Conservation (phyloP, 2,888 invertebrate species). For the Pyrocoelia pectoralis region DNA sequence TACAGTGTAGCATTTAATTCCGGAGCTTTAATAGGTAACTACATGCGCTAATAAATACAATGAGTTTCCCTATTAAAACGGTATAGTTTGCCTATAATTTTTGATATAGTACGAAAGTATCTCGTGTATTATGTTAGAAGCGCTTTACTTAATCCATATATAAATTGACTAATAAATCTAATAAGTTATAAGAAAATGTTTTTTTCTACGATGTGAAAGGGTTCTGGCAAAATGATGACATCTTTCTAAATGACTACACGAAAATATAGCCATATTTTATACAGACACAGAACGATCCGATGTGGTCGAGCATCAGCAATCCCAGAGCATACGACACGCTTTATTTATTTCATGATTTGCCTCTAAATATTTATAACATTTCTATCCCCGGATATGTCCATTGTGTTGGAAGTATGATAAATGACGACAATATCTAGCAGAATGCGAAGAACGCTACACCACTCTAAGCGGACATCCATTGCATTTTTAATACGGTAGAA, state of each 20-base stretch:
- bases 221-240: conserved; percentile 42
- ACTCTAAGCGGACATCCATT: conserved; percentile 42
- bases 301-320: conserved; percentile 41
- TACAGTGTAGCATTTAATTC: too few species aligned
- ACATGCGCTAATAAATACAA: too few species aligned
- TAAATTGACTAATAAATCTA: conserved; percentile 29
- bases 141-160: conserved; percentile 29
- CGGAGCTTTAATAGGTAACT: too few species aligned
- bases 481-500: conserved; percentile 43
- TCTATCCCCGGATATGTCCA: conserved; percentile 52
- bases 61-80: too few species aligned
- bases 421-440: conserved; percentile 52
- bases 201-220: conserved; percentile 41
- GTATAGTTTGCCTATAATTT: too few species aligned
- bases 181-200: conserved; percentile 15
- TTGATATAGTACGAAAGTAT: too few species aligned
- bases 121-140: conserved; percentile 6
- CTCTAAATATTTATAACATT: conserved; percentile 58
- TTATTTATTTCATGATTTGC: conserved; percentile 56
- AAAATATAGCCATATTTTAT: conserved; percentile 44
- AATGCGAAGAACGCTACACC: conserved; percentile 42
- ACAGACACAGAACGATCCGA: conserved; percentile 36
- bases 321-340: conserved; percentile 43
- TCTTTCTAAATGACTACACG: conserved; percentile 47
- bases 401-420: conserved; percentile 52